Percentiles rank a stretch among this genome's conserved stretches.
phyloP scores from a whole-genome alignment of 2,797 vertebrate species.

The Craterocephalus amniculus region DNA sequence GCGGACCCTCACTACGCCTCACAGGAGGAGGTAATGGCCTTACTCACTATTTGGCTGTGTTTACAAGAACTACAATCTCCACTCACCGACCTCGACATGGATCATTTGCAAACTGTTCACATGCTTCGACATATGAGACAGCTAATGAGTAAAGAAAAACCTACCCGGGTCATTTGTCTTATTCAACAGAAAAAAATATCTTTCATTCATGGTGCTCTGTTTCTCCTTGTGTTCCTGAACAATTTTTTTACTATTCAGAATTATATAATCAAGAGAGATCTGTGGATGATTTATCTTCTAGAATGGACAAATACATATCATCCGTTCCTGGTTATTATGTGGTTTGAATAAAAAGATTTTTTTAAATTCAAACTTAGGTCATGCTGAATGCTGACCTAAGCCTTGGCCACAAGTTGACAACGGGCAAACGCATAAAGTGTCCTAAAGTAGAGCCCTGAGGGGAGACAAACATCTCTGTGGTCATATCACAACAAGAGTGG shows the following conservation, averaged over 20 bases:
- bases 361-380: too few relatives aligned
- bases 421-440: constrained; percentile 34
- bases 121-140: not conserved
- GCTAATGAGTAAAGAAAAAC: not conserved
- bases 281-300: not conserved
- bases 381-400: not conserved
- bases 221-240: not conserved
- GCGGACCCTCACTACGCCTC: constrained; percentile 91
- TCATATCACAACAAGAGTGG: constrained; percentile 53
- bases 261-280: too few relatives aligned
- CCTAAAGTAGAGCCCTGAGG: constrained; percentile 36
- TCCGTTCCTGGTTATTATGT: not conserved
- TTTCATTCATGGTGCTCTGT: not conserved
- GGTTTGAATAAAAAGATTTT: not conserved
- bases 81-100: not conserved
- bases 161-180: not conserved
- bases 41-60: constrained; percentile 5
- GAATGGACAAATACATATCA: not conserved
- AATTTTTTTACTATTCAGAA: not conserved
- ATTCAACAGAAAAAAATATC: not conserved
- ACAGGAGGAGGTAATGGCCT: constrained; percentile 91
- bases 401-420: constrained; percentile 30
- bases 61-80: not conserved
- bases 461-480: constrained; percentile 38
- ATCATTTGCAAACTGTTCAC: not conserved